Evolutionary conservation across 2,797 vertebrate species (phyloP), one percentile per base, ranked within the genome.

Genomic region (Esox lucius): DNA sequence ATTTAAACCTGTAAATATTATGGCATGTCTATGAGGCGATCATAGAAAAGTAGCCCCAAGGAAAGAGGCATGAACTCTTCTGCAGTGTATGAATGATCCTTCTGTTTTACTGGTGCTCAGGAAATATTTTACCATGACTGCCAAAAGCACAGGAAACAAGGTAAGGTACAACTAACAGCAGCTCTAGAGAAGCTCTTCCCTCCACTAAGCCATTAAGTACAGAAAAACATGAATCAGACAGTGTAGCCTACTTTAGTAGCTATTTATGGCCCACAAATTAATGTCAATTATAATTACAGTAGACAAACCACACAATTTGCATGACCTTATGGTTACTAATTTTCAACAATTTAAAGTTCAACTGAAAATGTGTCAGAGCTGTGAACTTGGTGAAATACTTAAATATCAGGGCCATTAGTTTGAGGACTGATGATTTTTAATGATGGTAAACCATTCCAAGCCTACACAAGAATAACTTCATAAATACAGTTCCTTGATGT

Each of bases 1-100:
- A 75, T 72, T 65, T 31, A 59, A 15, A 42, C 13, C 42, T 83
- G 79, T 80, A 82, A 89, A 90, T 88, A 88, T 87, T 88, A 77
- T 87, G 87, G 86, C 86, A 80, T 66, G 78, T 68, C 70, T 68
- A 73, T 35, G 67, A 72, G 26, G 31, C 66, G 80, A 72, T 72
- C 74, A 4, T 75, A 62, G 80, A 74, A 76, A 49, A 9, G 81
- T 80, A 82, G 80, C 68, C 0, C 73, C 74, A 75, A 31, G 73
- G 24, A 65, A 53, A 49, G 42, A 61, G n/a, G 79, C 66, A 77
- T 48, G 13, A 56, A 42, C 33, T 26, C 65, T 65, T 68, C 72
- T 74, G 73, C 46, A 65, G 72, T 46, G 24, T 31, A 19, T 42
- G 24, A 76, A 71, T 53, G 64, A 66, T 71, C 9, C 72, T 53